phyloP scores from a whole-genome alignment of 2,797 vertebrate genomes.

The Danio jaintianensis region DNA sequence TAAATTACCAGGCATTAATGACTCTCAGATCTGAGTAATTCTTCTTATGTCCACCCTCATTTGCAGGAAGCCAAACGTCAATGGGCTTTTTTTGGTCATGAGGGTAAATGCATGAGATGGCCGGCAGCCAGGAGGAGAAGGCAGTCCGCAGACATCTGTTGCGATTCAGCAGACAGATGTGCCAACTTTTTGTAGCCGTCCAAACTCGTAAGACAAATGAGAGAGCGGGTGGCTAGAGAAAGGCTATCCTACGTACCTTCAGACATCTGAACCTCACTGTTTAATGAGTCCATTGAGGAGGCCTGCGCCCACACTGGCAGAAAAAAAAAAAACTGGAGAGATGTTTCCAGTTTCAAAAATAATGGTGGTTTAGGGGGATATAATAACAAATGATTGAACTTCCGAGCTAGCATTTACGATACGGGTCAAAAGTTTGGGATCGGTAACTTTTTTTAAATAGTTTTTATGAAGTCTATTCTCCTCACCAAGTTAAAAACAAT shows the following conservation, averaged over 20 bases:
- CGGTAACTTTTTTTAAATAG: too few species aligned
- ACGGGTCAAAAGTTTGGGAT: too few species aligned
- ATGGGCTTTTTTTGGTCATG: conserved; percentile 29
- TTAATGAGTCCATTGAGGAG: conserved; percentile 37
- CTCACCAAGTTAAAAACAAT: too few species aligned
- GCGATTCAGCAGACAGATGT: conserved; percentile 59
- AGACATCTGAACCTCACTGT: conserved; percentile 61
- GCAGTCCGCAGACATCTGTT: conserved; percentile 63
- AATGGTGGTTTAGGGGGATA: conserved; percentile 20
- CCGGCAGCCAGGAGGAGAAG: conserved; percentile 45
- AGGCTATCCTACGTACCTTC: conserved; percentile 29
- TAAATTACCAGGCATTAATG: conserved; percentile 31
- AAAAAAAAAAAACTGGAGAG: conserved; percentile 8
- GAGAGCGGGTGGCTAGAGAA: conserved; percentile 24
- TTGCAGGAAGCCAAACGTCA: conserved; percentile 31
- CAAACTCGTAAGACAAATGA: conserved; percentile 64
- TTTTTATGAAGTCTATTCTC: too few species aligned
- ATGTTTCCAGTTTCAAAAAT: conserved; percentile 53
- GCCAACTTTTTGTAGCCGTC: conserved; percentile 56
- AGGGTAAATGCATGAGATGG: conserved; percentile 59
- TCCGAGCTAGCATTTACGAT: conserved; percentile 12
- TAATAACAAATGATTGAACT: conserved; percentile 45
- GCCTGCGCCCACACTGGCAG: conserved; percentile 27
- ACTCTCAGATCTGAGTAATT: not conserved
- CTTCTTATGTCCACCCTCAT: conserved; percentile 13